Evolutionary conservation across 2,113 vertebrate species (phyloP).

Genomic region (Sapayoa aenigma): DNA sequence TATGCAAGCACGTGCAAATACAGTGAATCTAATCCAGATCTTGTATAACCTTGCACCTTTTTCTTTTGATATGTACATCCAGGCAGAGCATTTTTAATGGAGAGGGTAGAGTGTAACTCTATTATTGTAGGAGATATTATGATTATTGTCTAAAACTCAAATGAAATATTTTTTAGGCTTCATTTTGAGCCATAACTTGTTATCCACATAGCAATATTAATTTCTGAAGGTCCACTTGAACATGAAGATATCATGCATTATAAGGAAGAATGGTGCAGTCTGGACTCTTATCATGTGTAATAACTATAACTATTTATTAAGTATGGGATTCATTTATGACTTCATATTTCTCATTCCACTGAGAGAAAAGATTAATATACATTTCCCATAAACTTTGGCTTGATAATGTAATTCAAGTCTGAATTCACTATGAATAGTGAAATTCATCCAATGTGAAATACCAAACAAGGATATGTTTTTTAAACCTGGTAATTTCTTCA

Average conservation of each 20-base stretch:
- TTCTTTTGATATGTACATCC: background rate
- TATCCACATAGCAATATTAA: background rate
- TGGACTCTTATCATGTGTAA: background rate
- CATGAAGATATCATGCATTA: background rate
- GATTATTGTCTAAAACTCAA: background rate
- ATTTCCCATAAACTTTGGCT: background rate
- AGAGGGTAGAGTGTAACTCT: background rate
- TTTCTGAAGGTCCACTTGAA: background rate
- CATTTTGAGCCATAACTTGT: background rate
- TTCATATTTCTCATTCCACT: background rate
- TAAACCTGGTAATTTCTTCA: background rate
- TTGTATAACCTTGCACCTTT: background rate
- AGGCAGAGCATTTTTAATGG: background rate
- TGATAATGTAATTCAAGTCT: background rate
- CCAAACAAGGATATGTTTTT: background rate
- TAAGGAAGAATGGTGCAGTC: slow-evolving; percentile 9
- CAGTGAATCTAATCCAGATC: background rate
- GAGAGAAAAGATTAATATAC: background rate
- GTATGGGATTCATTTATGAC: background rate
- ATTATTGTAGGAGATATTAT: background rate
- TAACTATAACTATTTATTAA: slow-evolving; percentile 24
- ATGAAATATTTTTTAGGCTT: background rate
- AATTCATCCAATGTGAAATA: background rate
- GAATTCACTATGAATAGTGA: background rate
- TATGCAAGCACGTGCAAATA: background rate